Conservation (phyloP, 2,113 vertebrate genomes). For the Phrynosoma platyrhinos region DNA sequence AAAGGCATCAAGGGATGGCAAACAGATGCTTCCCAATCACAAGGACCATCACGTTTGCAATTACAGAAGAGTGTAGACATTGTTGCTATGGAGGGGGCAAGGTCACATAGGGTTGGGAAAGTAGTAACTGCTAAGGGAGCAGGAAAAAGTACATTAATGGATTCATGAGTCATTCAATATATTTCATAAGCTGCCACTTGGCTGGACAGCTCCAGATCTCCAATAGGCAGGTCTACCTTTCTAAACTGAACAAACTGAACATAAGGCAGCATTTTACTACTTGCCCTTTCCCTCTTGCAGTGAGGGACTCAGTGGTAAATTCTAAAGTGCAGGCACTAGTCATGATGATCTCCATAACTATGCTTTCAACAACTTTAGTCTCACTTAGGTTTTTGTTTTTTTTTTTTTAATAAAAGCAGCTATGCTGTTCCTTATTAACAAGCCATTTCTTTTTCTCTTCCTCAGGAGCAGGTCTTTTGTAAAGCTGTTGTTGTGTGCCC, state of each 20-base stretch:
- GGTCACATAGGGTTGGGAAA: rapidly evolving
- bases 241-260: no score
- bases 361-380: no score
- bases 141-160: not conserved
- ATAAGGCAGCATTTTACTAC: not conserved
- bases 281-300: not conserved
- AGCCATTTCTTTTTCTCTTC: not conserved
- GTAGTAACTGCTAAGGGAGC: not conserved
- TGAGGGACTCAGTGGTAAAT: not conserved
- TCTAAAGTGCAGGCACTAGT: not conserved
- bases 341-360: no score
- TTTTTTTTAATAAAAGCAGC: not conserved
- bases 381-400: no score
- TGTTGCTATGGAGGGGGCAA: not conserved
- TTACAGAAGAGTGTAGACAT: constrained; percentile 35
- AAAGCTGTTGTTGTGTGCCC: no score
- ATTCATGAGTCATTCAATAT: not conserved
- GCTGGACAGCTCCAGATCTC: no score
- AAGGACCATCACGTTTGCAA: not conserved
- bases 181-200: not conserved
- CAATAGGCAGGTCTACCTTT: no score
- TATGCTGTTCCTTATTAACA: not conserved
- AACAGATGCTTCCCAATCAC: not conserved
- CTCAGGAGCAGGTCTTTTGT: not conserved
- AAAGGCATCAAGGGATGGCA: constrained; percentile 17